These are phyloP conservation scores for Willowsia nigromaculata DNA, from an alignment of 2,888 invertebrate genomes.

Conservation along the genomic window DNA sequence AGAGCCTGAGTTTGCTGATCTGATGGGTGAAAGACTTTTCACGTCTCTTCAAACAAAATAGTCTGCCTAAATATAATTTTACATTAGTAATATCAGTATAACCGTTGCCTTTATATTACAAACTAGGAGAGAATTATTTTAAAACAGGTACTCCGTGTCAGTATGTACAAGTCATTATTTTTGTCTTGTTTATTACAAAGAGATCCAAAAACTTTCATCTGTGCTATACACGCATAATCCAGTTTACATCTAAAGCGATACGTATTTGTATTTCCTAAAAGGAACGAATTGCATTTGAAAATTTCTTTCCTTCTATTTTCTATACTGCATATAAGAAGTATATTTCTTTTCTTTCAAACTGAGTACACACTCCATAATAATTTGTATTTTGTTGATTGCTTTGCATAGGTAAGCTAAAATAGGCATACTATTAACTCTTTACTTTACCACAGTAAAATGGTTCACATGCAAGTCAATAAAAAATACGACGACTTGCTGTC, in stretches of 20 bases:
- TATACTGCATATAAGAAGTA: background rate
- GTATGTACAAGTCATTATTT: slow-evolving; percentile 39
- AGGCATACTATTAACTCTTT: background rate
- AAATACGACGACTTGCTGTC: too few relatives aligned
- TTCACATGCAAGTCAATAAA: slow-evolving; percentile 1
- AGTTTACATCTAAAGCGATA: background rate
- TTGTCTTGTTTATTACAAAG: slow-evolving; percentile 23
- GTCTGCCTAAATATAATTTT: background rate
- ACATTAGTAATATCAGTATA: background rate
- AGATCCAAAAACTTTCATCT: background rate
- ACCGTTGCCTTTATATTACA: background rate
- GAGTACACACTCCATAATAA: background rate
- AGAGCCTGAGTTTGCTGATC: background rate
- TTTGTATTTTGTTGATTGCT: background rate
- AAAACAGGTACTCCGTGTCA: slow-evolving; percentile 19
- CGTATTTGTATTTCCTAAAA: background rate
- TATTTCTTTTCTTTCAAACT: background rate
- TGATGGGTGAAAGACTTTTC: slow-evolving; percentile 38
- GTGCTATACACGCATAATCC: background rate
- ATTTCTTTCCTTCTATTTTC: too few relatives aligned
- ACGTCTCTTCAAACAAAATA: slow-evolving; percentile 15
- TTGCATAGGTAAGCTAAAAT: slow-evolving; percentile 36
- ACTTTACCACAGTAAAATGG: slow-evolving; percentile 37
- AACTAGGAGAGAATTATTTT: background rate
- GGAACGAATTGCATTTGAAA: background rate